Conservation (phyloP, 2,113 vertebrate species). For the Leucosticte australis region DNA sequence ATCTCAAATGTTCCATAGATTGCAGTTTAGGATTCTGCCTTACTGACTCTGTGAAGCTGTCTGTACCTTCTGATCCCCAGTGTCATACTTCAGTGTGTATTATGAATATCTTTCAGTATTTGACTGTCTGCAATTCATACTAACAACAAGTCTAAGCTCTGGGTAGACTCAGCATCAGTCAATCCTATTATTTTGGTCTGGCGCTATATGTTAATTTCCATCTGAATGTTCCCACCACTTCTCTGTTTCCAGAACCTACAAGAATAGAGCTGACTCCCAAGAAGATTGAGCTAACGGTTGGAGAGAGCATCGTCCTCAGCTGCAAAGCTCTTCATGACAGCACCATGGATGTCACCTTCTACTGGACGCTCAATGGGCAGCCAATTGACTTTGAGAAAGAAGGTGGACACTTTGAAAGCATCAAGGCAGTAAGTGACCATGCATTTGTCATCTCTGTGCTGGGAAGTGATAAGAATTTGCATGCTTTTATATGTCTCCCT, state of each 20-base stretch:
- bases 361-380: slow-evolving; percentile 88
- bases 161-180: not conserved
- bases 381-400: slow-evolving; percentile 88
- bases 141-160: not conserved
- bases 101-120: not conserved
- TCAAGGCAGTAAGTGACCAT: slow-evolving; percentile 88
- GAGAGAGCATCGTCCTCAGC: slow-evolving; percentile 93
- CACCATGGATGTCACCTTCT: slow-evolving; percentile 87
- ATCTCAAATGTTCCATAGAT: not conserved
- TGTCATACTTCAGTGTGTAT: not conserved
- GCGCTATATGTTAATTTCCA: not conserved
- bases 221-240: slow-evolving; percentile 2
- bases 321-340: slow-evolving; percentile 91
- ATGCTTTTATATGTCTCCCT: not conserved
- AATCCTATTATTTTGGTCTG: not conserved
- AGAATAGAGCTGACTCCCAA: slow-evolving; percentile 89
- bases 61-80: not conserved
- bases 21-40: not conserved
- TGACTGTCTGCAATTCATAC: not conserved
- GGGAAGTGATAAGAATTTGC: not conserved
- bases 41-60: not conserved
- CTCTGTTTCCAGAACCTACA: slow-evolving; percentile 85
- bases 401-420: slow-evolving; percentile 94
- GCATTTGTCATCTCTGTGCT: not conserved
- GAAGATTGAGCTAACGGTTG: slow-evolving; percentile 89